A percentile compares a stretch with the other conserved stretches of the same genome.
These are phyloP conservation scores for Anadara kagoshimensis DNA, from an alignment of 1,140 invertebrate genomes.

Conservation along the genomic window DNA sequence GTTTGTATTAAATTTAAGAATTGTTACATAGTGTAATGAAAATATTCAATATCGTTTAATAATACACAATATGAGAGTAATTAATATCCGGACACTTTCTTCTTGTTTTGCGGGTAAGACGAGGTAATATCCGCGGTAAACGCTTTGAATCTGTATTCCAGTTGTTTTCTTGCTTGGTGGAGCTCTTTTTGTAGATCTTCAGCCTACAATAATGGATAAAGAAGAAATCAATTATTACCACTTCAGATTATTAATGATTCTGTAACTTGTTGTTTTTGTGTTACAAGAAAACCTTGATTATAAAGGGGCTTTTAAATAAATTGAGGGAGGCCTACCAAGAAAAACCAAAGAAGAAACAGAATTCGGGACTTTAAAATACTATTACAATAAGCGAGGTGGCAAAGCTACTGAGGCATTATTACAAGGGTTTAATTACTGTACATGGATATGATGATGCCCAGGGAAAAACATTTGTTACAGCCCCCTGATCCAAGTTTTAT, in stretches of 20 bases:
- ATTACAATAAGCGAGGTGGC: too few species aligned
- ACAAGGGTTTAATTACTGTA: too few species aligned
- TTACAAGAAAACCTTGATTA: not conserved
- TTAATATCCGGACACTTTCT: not conserved
- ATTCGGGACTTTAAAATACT: too few species aligned
- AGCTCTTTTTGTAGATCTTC: slow-evolving; percentile 57
- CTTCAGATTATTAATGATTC: not conserved
- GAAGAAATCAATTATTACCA: too few species aligned
- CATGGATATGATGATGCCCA: not conserved
- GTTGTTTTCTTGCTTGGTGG: slow-evolving; percentile 35
- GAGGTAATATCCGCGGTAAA: slow-evolving; percentile 50
- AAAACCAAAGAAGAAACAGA: too few species aligned
- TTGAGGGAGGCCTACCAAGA: not conserved
- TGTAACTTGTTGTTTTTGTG: not conserved
- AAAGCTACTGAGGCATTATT: too few species aligned
- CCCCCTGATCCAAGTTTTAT: too few species aligned
- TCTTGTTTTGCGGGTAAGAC: slow-evolving; percentile 9
- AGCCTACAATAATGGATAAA: slow-evolving; percentile 46
- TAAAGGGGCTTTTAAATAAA: not conserved
- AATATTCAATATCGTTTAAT: too few species aligned
- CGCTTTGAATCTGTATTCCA: slow-evolving; percentile 57
- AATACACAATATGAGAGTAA: too few species aligned
- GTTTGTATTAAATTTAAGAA: too few species aligned
- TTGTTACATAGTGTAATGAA: too few species aligned
- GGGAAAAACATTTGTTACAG: not conserved